These are phyloP conservation scores for Tenebrio molitor DNA, from an alignment of 1,140 invertebrate genomes.

Conservation along the genomic window DNA sequence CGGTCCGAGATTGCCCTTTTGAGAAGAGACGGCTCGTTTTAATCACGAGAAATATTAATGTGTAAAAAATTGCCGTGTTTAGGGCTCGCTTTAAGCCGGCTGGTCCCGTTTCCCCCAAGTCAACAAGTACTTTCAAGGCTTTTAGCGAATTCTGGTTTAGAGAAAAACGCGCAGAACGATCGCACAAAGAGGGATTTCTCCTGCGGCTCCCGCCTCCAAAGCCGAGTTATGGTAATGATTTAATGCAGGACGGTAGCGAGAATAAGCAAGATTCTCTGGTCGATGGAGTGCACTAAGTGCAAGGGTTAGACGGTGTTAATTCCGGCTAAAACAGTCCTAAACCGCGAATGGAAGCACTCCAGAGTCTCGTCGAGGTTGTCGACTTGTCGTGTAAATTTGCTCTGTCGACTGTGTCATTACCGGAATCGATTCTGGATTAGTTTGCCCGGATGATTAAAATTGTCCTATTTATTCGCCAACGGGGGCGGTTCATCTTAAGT, in stretches of 20 bases:
- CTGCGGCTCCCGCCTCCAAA: no score
- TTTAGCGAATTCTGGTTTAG: constrained; percentile 18
- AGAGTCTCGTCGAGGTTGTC: background rate
- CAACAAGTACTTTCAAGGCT: constrained; percentile 22
- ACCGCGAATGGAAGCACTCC: constrained; percentile 12
- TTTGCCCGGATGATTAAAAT: constrained; percentile 18
- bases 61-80: background rate
- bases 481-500: no score
- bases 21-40: background rate
- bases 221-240: no score
- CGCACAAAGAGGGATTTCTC: no score
- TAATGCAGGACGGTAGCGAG: no score
- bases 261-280: no score
- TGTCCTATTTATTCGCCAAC: constrained; percentile 22
- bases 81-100: background rate
- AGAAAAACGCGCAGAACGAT: no score
- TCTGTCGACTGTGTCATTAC: constrained; percentile 8
- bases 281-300: constrained; percentile 20
- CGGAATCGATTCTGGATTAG: background rate
- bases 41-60: constrained; percentile 27
- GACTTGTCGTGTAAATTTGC: constrained; percentile 24
- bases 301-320: constrained; percentile 6
- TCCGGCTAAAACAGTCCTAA: constrained; percentile 5
- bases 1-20: no score
- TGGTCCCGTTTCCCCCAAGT: constrained; percentile 18